Conservation (phyloP, 2,797 vertebrate species). For the Merluccius polli region DNA sequence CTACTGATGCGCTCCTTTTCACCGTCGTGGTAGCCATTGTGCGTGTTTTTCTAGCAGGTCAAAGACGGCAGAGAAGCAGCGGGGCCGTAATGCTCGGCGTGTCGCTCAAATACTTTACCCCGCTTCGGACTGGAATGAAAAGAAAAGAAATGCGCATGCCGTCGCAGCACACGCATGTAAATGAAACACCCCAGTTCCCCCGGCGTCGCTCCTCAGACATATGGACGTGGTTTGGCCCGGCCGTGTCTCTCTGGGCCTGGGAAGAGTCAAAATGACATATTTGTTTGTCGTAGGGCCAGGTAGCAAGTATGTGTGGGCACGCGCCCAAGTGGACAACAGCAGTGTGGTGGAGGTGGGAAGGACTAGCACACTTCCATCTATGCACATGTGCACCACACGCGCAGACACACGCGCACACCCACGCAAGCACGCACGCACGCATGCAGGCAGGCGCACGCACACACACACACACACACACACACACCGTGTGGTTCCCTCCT, state of each 20-base stretch:
- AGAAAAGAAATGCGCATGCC: not conserved
- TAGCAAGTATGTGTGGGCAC: constrained; percentile 30
- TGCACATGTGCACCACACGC: not conserved
- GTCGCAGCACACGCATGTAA: not conserved
- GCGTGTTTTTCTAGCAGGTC: not conserved
- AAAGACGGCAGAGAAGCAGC: too few relatives aligned
- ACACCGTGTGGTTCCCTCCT: constrained; percentile 2
- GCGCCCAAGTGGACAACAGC: constrained; percentile 27
- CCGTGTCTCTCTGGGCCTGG: constrained; percentile 31
- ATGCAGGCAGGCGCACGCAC: constrained; percentile 7
- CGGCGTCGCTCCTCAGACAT: constrained; percentile 31
- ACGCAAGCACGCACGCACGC: constrained; percentile 9
- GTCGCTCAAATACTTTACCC: not conserved
- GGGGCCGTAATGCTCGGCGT: not conserved
- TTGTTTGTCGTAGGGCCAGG: constrained; percentile 53
- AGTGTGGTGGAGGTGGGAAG: constrained; percentile 17
- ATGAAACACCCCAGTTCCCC: not conserved
- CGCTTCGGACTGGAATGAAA: not conserved
- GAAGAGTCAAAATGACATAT: constrained; percentile 59
- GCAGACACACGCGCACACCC: constrained; percentile 10
- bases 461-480: constrained; percentile 9
- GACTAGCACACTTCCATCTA: constrained; percentile 8
- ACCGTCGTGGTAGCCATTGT: not conserved
- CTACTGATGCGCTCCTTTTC: not conserved
- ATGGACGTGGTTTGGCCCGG: constrained; percentile 50